Conservation (phyloP, 2,113 vertebrate species). For the Uropsilus gracilis region DNA sequence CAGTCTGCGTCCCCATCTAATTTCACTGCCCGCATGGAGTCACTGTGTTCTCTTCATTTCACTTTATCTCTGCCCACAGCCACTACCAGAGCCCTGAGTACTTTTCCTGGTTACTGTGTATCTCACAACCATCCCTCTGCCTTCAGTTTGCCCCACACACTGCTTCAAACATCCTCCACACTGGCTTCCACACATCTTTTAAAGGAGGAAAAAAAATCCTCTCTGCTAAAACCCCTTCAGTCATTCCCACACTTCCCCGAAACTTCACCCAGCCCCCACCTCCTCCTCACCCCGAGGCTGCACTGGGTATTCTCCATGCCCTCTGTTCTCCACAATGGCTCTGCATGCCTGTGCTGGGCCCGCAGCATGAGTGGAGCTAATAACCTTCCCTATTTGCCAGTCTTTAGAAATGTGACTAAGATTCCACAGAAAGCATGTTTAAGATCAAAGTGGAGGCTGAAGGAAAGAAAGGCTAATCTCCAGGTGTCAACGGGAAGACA, state of each 20-base stretch:
- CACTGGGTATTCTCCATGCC: neutral
- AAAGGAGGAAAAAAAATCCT: neutral
- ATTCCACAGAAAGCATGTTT: neutral
- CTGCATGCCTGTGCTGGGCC: neutral
- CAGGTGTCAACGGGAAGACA: neutral
- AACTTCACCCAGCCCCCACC: neutral
- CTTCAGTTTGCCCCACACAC: neutral
- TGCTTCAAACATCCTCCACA: neutral
- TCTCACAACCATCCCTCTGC: neutral
- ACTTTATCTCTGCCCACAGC: neutral
- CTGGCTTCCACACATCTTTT: neutral
- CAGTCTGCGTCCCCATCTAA: neutral
- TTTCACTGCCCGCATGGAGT: fast-evolving
- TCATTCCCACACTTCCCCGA: no score
- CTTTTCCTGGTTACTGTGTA: neutral
- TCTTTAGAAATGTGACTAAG: neutral
- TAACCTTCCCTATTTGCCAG: neutral
- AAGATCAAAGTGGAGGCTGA: neutral
- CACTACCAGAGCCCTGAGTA: neutral
- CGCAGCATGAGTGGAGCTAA: neutral
- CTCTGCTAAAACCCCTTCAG: neutral
- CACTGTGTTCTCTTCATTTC: neutral
- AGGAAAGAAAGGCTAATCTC: neutral
- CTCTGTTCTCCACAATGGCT: neutral
- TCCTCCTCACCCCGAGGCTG: neutral